Evolutionary conservation across 1,140 invertebrate species (phyloP), one percentile per base, ranked within the genome.

Genomic region (Eufriesea mexicana): DNA sequence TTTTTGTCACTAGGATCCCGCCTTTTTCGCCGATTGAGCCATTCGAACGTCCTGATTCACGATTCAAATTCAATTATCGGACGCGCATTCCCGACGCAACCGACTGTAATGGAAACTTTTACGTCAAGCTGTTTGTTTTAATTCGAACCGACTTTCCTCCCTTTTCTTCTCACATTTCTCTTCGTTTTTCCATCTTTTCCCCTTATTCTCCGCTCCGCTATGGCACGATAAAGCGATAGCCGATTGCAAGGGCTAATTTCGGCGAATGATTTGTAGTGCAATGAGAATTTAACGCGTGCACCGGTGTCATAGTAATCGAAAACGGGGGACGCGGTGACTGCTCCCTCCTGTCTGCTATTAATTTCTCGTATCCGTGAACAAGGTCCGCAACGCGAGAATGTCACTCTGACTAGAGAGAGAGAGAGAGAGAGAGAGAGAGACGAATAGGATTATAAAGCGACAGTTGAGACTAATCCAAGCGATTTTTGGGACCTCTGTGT

Each of bases 51-150:
- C 51, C 57, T 28, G 70, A 78, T 68, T 25, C 68, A 83, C 57
- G 68, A 68, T 64, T 12, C 55, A 85, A 68, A 87, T 77, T 75
- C 59, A 86, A 86, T 86, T 79, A 86, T 76, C 57, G 62, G 35
- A 51, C 20, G 23, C 28, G 70, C 67, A 74, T 85, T 84, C 35
- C 66, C 64, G 28, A 85, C 75, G 67, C 59, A 61, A 78, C 47
- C 57, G 42, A 28, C 20, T 8, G 8, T 64, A n/a, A 35, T 47
- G 35, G 18, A 71, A 74, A 67, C 84, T 86, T 83, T 77, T 74
- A 68, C 68, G 49, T 47, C 74, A 64, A 77, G 47, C 61, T 78
- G 75, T 74, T 61, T 71, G 59, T 51, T 54, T 59, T 81, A 72
- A 77, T 83, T 54, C 78, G 25, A 62, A 4, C 18, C 61, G 61